Evolutionary conservation across 1,140 invertebrate genomes (phyloP), one percentile per base, ranked within the genome.

Genomic region (Pachypeltis micranthus): DNA sequence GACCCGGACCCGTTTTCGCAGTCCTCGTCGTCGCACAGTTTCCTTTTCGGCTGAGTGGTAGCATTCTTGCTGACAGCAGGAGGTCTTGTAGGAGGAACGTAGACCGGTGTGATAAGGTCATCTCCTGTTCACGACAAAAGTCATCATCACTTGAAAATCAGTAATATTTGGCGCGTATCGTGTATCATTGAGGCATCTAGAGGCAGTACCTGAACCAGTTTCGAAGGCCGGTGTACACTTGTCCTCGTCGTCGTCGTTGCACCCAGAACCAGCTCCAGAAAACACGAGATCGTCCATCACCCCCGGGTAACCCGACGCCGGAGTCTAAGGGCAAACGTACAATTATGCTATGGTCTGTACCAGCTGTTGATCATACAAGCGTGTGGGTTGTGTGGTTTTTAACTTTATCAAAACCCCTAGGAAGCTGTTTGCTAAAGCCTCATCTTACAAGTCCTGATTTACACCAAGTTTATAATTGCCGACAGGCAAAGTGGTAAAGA

Each of bases 61-160:
- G 72, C 70, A 66, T 28, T 74, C 71, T 67, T 73, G 69, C 58
- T 57, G 1, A 66, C 64, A 1, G 58, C 51, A 12, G 65, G 67
- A 19, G 63, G 66, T 27, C 69, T 54, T 1, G 90, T 91, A 2
- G 88, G 85, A 21, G 90, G 87, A 14, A 91, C 86, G 74, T 93
- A 93, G 0, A 93, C 90, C 0, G 91, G 91, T 0, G 91, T 95
- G 59, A 95, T 93, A 16, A 95, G 79, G 71, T 94, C 90, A 72
- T 93, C 90, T 56, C 73, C 75, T 76, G 67, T 47, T 7, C 16
- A 19, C 16, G 34, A 47, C n/a, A 61, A 21, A 55, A 3, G 3
- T 7, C 19, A 51, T 4, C n/a, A 21, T 61, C 27, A 24, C 31
- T 39, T 39, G 7, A 39, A 39, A 7, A 16, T 39, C 16, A 39